Evolutionary conservation across 1,140 invertebrate species (phyloP).

Genomic region (Drosophila elegans): DNA sequence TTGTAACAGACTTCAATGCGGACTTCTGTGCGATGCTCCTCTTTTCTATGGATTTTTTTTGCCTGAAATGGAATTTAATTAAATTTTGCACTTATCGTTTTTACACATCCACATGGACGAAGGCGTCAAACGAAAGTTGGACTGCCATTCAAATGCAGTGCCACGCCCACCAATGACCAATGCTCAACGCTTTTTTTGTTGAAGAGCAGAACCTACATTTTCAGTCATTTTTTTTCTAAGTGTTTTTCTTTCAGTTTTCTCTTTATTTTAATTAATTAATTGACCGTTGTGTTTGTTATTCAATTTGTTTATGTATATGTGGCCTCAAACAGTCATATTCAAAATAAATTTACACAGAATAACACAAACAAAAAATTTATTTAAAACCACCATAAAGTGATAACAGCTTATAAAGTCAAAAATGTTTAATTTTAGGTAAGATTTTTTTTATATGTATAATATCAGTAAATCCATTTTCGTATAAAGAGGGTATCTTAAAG

Average conservation of each 20-base stretch:
- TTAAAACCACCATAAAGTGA: too few relatives aligned
- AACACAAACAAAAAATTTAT: too few relatives aligned
- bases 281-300: slow-evolving; percentile 57
- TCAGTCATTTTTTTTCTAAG: slow-evolving; percentile 10
- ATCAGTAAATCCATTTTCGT: too few relatives aligned
- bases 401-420: too few relatives aligned
- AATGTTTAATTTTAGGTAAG: too few relatives aligned
- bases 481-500: too few relatives aligned
- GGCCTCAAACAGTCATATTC: background rate
- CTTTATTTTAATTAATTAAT: slow-evolving; percentile 73
- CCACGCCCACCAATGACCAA: slow-evolving; percentile 17
- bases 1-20: slow-evolving; percentile 52
- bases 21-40: background rate
- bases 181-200: slow-evolving; percentile 8
- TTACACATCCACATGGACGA: slow-evolving; percentile 20
- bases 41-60: slow-evolving; percentile 6
- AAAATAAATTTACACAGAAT: background rate
- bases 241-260: slow-evolving; percentile 26
- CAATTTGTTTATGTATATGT: slow-evolving; percentile 25
- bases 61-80: slow-evolving; percentile 69
- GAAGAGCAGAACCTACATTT: background rate
- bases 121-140: slow-evolving; percentile 9
- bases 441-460: too few relatives aligned
- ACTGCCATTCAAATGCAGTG: slow-evolving; percentile 17
- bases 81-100: slow-evolving; percentile 74